Base-by-base conservation (phyloP, 2,797 vertebrate genomes). In the Lagocephalus sceleratus region DNA sequence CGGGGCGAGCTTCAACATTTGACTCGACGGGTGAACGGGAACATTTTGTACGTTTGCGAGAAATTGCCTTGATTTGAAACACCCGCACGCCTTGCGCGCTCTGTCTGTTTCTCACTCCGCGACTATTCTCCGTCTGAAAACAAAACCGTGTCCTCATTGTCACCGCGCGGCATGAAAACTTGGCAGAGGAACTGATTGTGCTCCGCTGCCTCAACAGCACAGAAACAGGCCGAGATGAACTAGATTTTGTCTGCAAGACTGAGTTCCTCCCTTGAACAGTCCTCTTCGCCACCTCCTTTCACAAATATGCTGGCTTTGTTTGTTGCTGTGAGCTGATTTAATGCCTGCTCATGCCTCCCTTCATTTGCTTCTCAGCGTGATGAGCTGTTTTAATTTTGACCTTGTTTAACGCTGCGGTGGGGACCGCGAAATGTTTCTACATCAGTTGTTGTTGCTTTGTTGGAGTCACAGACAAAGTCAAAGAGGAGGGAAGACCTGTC, bases 391-490 rank as follows among this genome's bases (percentile, higher is more conserved):
- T 43, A 53, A 51, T 68, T 64, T 54, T 75, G 74, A 84, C 79
- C 79, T 84, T 84, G 73, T 85, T 82, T 83, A 35, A 75, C 64
- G 73, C 71, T 52, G 53, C 41, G 40, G 40, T 35, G 73, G 52
- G 46, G 62, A 41, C 59, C 43, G 54, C 63, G 68, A 38, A 73
- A 57, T 75, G 73, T 71, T 69, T 82, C 69, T 83, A 80, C 70
- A 78, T 84, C 78, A 79, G 66, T 60, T 68, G 60, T 54, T 47
- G 75, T 68, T 79, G 71, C 75, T 79, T 70, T 67, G 75, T 83
- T 78, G 72, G 55, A 76, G 74, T 68, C 67, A 75, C 66, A 62
- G 54, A 64, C 66, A 62, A 55, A 64, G 77, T 68, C 68, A 68
- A 52, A 60, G 71, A 68, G 71, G 71, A 74, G 41, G 14, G 60